Conservation (phyloP, 2,113 vertebrate genomes). For the Eupsittula cactorum region DNA sequence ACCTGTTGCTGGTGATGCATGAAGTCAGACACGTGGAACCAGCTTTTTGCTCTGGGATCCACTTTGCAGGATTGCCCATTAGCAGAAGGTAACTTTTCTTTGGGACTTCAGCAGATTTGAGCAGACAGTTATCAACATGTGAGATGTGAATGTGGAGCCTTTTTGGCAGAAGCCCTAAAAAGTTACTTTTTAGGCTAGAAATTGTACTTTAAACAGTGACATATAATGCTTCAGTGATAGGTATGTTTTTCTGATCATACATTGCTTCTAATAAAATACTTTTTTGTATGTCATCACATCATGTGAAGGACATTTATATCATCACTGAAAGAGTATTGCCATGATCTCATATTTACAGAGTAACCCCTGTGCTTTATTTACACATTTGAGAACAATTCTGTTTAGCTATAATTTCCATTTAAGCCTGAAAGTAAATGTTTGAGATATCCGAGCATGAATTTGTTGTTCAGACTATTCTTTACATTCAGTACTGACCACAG, state of each 20-base stretch:
- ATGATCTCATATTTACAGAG: neutral
- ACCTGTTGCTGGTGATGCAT: rapidly evolving
- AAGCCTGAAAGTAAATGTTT: neutral
- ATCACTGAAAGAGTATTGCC: neutral
- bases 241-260: neutral
- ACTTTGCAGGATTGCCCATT: neutral
- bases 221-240: neutral
- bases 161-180: neutral
- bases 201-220: neutral
- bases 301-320: neutral
- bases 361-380: neutral
- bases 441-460: neutral
- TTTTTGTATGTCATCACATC: neutral
- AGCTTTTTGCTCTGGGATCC: neutral
- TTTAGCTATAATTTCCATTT: neutral
- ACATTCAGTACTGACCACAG: neutral
- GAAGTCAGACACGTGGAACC: neutral
- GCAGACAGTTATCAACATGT: neutral
- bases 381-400: neutral
- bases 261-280: neutral
- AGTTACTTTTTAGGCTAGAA: neutral
- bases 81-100: neutral
- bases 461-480: neutral
- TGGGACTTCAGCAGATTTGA: neutral
- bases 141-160: neutral